Evolutionary conservation across 2,797 vertebrate species (phyloP).

Genomic region (Apogon hyalosoma): DNA sequence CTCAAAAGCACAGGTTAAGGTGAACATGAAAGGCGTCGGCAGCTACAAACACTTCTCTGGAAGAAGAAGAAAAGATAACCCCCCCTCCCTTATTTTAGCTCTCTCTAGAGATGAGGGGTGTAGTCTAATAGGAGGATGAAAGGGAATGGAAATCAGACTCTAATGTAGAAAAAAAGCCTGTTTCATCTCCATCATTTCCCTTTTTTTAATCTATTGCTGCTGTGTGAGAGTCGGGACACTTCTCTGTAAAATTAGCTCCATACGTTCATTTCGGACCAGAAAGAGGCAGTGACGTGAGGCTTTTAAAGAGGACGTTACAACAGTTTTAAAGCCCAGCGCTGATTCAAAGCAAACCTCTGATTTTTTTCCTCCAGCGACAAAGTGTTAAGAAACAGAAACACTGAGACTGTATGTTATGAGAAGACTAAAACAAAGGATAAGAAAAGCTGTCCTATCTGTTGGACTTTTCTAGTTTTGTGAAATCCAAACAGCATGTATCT

Average conservation of each 20-base stretch:
- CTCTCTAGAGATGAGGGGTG: neutral
- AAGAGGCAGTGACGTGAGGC: no score
- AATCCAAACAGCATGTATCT: neutral
- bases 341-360: no score
- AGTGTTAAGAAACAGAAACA: no score
- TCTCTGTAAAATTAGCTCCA: no score
- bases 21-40: neutral
- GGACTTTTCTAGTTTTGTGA: neutral
- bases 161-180: neutral
- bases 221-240: no score
- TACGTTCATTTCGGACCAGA: no score
- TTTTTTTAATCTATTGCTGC: neutral
- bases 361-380: no score
- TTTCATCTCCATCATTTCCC: neutral
- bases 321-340: no score
- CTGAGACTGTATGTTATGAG: no score
- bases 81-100: neutral
- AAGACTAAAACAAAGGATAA: neutral
- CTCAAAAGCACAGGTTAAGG: neutral
- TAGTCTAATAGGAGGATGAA: constrained; percentile 4
- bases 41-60: neutral
- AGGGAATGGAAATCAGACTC: neutral
- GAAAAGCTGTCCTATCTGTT: neutral
- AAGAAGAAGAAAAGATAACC: neutral
- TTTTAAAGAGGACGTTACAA: no score